Evolutionary conservation across 2,113 vertebrate genomes (phyloP).

Genomic region (Capreolus pygargus): DNA sequence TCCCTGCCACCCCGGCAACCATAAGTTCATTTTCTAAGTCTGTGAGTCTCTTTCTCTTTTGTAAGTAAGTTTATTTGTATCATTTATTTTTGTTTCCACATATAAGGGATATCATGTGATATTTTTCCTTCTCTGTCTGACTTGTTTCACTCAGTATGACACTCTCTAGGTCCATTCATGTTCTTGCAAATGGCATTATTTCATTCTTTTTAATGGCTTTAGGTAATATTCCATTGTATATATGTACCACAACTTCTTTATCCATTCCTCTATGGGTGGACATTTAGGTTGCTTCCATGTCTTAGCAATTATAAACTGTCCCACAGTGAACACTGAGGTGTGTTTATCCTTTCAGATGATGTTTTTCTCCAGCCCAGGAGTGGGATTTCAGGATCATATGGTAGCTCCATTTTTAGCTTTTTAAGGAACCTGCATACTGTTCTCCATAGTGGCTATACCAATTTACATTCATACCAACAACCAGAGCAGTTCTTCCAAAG

Average conservation of each 20-base stretch:
- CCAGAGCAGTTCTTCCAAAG: neutral
- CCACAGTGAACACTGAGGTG: neutral
- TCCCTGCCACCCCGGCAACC: neutral
- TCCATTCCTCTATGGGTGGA: neutral
- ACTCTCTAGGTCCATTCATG: neutral
- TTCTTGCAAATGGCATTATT: neutral
- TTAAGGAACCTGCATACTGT: neutral
- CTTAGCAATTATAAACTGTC: neutral
- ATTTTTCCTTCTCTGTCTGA: neutral
- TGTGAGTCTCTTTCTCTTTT: neutral
- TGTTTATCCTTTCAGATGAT: neutral
- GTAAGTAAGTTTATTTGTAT: neutral
- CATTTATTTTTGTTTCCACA: neutral
- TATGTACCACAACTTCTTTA: neutral
- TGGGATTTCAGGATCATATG: neutral
- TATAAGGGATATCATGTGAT: neutral
- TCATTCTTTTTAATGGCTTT: neutral
- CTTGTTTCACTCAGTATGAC: neutral
- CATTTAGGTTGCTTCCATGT: neutral
- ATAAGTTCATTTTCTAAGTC: neutral
- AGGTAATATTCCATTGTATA: neutral
- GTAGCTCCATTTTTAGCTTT: neutral
- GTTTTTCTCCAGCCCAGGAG: neutral
- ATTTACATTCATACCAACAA: neutral
- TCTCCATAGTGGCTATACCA: neutral